Percentiles rank a stretch among this genome's conserved stretches.
phyloP scores from a whole-genome alignment of 2,797 vertebrate genomes.

The Pangasius larnaudii region DNA sequence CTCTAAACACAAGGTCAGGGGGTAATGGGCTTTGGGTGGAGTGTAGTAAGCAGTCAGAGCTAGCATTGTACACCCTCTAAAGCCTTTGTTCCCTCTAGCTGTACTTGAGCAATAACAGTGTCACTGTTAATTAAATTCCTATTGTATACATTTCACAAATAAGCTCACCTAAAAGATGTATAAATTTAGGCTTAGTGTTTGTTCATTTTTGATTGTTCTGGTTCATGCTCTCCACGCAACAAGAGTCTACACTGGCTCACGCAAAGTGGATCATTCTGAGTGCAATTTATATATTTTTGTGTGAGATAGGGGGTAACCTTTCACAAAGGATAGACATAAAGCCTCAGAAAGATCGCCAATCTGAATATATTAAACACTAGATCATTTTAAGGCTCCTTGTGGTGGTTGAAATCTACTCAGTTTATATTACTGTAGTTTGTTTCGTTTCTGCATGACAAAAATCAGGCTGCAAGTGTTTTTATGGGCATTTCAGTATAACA shows the following conservation, averaged over 20 bases:
- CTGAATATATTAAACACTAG: not conserved
- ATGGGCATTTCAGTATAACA: not conserved
- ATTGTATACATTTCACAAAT: not conserved
- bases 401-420: not conserved
- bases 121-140: constrained; percentile 2
- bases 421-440: not conserved
- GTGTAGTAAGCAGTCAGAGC: constrained; percentile 26
- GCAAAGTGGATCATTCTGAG: not conserved
- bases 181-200: not conserved
- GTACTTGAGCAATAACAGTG: not conserved
- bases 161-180: not conserved
- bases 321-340: not conserved
- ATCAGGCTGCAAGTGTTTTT: not conserved
- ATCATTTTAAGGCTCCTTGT: not conserved
- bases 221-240: not conserved
- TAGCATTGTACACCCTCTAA: not conserved
- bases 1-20: constrained; percentile 47
- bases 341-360: not conserved
- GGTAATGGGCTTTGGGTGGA: constrained; percentile 39
- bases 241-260: not conserved
- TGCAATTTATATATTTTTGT: not conserved
- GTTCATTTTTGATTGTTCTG: not conserved
- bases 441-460: not conserved
- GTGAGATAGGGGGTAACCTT: not conserved
- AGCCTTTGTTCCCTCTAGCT: constrained; percentile 15